Percentiles rank a stretch among this genome's conserved stretches.
These are phyloP conservation scores for Copidosoma aretas DNA, from an alignment of 2,888 invertebrate species.

Conservation along the genomic window DNA sequence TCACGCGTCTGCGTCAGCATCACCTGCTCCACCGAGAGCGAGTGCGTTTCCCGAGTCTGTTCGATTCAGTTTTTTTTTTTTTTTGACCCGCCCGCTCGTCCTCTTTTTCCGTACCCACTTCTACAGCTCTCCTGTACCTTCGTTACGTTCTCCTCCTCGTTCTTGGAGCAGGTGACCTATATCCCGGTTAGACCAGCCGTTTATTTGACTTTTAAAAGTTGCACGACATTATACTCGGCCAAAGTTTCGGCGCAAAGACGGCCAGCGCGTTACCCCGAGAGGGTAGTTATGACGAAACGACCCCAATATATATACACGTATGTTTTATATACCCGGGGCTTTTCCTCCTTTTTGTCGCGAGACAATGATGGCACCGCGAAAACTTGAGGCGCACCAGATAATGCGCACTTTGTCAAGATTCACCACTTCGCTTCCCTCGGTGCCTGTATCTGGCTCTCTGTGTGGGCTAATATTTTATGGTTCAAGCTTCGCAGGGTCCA, in stretches of 20 bases:
- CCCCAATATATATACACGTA: not conserved
- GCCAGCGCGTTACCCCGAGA: constrained; percentile 33
- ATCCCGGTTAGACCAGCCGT: constrained; percentile 13
- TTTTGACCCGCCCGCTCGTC: too few relatives aligned
- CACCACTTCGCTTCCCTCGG: not conserved
- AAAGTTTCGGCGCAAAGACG: constrained; percentile 34
- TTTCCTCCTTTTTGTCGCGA: constrained; percentile 23
- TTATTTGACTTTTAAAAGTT: constrained; percentile 40
- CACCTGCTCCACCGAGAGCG: too few relatives aligned
- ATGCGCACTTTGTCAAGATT: too few relatives aligned
- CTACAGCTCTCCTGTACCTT: too few relatives aligned
- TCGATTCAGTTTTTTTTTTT: too few relatives aligned
- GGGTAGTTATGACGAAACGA: constrained; percentile 32
- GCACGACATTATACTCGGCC: constrained; percentile 30
- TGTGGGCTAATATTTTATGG: too few relatives aligned
- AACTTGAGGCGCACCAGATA: constrained; percentile 26
- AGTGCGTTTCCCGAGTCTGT: too few relatives aligned
- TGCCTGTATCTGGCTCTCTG: not conserved
- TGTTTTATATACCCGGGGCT: constrained; percentile 36
- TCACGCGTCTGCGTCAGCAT: not conserved
- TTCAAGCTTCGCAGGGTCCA: too few relatives aligned
- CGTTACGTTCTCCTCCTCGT: too few relatives aligned
- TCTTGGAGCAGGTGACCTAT: too few relatives aligned
- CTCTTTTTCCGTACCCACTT: too few relatives aligned
- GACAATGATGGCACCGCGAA: constrained; percentile 30